Percentiles rank a stretch among this genome's conserved stretches.
phyloP scores from a whole-genome alignment of 2,113 vertebrate genomes.

The Hemiprocne comata region DNA sequence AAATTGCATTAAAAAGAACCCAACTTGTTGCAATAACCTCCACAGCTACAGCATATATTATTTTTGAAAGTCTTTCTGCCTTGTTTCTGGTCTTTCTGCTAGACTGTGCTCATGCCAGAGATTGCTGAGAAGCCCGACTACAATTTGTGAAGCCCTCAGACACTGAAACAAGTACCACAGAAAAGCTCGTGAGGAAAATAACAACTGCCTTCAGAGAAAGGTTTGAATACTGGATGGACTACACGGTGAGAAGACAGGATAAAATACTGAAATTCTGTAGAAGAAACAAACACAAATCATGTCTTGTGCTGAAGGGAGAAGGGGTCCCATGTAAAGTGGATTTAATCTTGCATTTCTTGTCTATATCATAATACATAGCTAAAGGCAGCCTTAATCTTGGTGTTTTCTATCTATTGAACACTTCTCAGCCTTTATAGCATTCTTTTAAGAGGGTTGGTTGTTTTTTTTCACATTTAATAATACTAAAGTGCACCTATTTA shows the following conservation, averaged over 20 bases:
- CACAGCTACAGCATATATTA: background rate
- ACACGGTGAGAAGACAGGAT: background rate
- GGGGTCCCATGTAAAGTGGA: background rate
- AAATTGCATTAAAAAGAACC: background rate
- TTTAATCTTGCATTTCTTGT: background rate
- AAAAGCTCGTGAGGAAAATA: background rate
- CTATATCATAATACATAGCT: background rate
- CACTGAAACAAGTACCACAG: background rate
- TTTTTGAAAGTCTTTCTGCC: background rate
- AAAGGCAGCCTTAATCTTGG: background rate
- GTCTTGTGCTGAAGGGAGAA: background rate
- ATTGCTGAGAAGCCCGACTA: background rate
- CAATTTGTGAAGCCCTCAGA: background rate
- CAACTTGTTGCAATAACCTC: background rate
- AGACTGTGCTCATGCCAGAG: background rate
- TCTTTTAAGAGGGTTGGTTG: background rate
- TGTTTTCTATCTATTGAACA: background rate
- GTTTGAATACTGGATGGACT: background rate
- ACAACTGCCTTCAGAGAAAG: background rate
- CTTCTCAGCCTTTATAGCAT: background rate
- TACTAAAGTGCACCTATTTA: background rate
- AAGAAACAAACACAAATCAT: background rate
- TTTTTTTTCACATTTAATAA: background rate
- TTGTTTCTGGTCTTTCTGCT: background rate
- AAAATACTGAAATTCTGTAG: background rate